Conservation (phyloP, 2,113 vertebrate species). For the Perognathus longimembris region DNA sequence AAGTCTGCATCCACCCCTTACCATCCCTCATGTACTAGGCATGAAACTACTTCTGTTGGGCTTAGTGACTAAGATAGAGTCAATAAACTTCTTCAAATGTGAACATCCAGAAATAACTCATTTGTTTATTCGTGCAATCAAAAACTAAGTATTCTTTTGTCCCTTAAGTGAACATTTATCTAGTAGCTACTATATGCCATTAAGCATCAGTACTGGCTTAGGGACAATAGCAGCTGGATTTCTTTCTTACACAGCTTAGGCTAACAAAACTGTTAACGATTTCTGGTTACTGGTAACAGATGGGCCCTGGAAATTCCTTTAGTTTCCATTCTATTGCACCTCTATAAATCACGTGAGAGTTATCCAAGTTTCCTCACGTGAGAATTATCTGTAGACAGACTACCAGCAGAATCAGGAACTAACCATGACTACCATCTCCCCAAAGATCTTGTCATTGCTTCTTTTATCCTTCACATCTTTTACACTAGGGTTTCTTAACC, state of each 20-base stretch:
- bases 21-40: background rate
- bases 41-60: background rate
- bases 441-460: background rate
- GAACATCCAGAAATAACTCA: slow-evolving; percentile 38
- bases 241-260: background rate
- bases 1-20: too few relatives aligned
- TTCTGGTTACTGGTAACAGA: background rate
- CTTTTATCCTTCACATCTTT: background rate
- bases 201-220: background rate
- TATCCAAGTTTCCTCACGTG: background rate
- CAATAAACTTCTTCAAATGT: slow-evolving; percentile 25
- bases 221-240: background rate
- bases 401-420: fast-evolving
- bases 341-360: fast-evolving
- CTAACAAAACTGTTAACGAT: background rate
- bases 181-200: background rate
- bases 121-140: slow-evolving; percentile 60
- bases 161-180: slow-evolving; percentile 55
- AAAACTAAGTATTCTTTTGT: slow-evolving; percentile 61
- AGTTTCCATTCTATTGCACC: background rate
- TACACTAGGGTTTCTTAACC: background rate
- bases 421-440: fast-evolving
- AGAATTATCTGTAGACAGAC: background rate
- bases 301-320: background rate
- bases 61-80: background rate